Base-by-base conservation (phyloP, 2,797 vertebrate genomes). In the Gouania willdenowi region DNA sequence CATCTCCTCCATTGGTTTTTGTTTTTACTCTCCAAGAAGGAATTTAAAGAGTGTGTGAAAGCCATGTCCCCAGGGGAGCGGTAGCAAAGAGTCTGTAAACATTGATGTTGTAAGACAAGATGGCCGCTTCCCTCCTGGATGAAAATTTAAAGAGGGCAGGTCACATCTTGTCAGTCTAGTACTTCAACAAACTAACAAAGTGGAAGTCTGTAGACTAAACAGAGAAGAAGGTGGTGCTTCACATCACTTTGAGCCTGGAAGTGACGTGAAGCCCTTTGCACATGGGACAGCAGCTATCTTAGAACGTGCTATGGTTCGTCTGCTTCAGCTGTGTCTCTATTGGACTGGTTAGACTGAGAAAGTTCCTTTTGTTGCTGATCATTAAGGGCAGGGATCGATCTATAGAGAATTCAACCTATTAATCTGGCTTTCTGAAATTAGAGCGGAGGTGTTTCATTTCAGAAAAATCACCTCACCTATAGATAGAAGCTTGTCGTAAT, bases 71-170 rank as follows among this genome's bases (percentile, higher is more conserved):
- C 28, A 0, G 3, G 75, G 77, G 68, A 66, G 44, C 30, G 29
- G 63, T 63, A 72, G 66, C 62, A 26, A 54, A 2, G 44, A 50
- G 36, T 54, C 10, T 18, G 65, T 70, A 81, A 81, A 83, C 68
- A 79, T 71, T 78, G 71, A 76, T 30, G 7, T 75, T 76, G 78
- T 76, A 81, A 81, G 46, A 75, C 70, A 81, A 71, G 78, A 75
- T 65, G 78, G 68, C 68, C 16, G 66, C 64, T 73, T 69, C 61
- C 53, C 58, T 67, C 49, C 57, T 47, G 50, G 42, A 55, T 42
- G 59, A 41, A 70, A 57, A 55, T 24, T 47, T 41, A 20, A 50
- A 26, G 56, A 43, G 71, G 74, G 80, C 74, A 64, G 70, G 70
- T 67, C 76, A 75, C 63, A 13, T 74, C 66, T 54, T 57, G 64